Conservation (phyloP, 1,140 invertebrate species). For the Araneus ventricosus region DNA sequence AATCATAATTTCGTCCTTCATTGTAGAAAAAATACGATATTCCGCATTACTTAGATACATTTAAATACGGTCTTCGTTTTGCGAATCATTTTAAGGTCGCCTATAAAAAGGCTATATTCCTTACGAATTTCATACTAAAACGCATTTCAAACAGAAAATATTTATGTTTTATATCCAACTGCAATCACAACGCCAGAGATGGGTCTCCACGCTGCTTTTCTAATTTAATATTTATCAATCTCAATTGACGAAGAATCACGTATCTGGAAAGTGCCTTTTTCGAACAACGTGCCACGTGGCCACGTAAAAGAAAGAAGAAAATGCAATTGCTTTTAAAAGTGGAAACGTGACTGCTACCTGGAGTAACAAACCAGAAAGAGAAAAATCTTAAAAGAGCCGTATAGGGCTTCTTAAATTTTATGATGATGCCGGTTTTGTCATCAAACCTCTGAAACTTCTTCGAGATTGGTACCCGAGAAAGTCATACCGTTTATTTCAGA, state of each 20-base stretch:
- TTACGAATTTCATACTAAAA: neutral
- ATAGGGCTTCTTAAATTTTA: neutral
- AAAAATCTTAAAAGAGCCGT: neutral
- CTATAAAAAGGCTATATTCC: neutral
- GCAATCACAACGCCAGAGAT: neutral
- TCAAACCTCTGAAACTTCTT: neutral
- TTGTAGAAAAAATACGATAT: too few relatives aligned
- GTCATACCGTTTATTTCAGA: neutral
- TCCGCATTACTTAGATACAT: too few relatives aligned
- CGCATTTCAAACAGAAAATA: neutral
- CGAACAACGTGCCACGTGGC: neutral
- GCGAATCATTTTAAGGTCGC: neutral
- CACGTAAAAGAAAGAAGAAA: neutral
- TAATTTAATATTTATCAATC: conserved; percentile 49
- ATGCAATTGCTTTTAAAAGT: conserved; percentile 23
- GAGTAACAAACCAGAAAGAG: neutral
- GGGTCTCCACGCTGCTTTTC: neutral
- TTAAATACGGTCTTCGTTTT: neutral
- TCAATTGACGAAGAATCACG: conserved; percentile 5
- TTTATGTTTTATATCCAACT: neutral
- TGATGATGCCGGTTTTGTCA: neutral
- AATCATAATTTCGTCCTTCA: too few relatives aligned
- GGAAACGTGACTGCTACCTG: neutral
- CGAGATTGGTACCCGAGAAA: neutral
- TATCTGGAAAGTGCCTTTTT: neutral